Conservation (phyloP, 2,888 invertebrate genomes). For the Nemoura dubitans region DNA sequence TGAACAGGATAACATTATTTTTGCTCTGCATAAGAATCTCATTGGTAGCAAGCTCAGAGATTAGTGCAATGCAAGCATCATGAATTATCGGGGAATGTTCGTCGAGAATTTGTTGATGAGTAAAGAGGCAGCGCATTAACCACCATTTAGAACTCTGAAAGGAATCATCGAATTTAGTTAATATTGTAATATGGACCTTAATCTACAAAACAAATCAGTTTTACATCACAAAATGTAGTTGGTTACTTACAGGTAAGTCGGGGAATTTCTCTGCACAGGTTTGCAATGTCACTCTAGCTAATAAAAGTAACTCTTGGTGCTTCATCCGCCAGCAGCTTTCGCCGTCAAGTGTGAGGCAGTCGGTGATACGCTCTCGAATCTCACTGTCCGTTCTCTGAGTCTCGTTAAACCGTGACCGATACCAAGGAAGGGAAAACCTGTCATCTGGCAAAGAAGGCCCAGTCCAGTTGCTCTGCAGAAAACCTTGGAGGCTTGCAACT, state of each 20-base stretch:
- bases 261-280: conserved; percentile 37
- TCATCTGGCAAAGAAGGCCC: conserved; percentile 66
- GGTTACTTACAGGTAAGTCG: conserved; percentile 53
- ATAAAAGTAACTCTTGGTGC: conserved; percentile 63
- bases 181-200: too few species aligned
- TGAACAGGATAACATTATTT: conserved; percentile 57
- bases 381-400: background rate
- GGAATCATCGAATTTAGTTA: background rate
- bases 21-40: conserved; percentile 55
- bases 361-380: conserved; percentile 46
- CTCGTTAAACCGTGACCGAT: conserved; percentile 27
- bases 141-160: conserved; percentile 70
- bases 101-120: conserved; percentile 81
- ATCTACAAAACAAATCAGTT: too few species aligned
- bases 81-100: conserved; percentile 77
- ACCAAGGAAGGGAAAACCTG: conserved; percentile 25
- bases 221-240: background rate
- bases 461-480: conserved; percentile 84
- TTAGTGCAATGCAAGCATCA: conserved; percentile 65
- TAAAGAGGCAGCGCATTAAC: conserved; percentile 75
- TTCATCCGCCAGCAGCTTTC: conserved; percentile 74
- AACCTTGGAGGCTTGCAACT: conserved; percentile 57
- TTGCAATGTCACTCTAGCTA: conserved; percentile 55
- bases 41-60: conserved; percentile 47
- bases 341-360: conserved; percentile 66